These are phyloP conservation scores for Hypselothyrea guttata DNA, from an alignment of 2,888 invertebrate species.

Conservation along the genomic window DNA sequence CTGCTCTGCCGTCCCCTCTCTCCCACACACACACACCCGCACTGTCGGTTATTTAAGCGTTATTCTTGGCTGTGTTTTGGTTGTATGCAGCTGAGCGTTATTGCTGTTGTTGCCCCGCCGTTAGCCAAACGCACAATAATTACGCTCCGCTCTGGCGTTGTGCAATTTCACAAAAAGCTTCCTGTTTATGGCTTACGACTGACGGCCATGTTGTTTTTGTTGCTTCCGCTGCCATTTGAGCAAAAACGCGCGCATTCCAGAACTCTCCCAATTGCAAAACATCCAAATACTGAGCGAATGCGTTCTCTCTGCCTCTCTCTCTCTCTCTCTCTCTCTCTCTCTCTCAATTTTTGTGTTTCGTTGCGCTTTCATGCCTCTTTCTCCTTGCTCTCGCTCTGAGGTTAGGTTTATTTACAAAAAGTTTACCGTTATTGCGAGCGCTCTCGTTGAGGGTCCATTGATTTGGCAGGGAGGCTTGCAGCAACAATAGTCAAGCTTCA, in stretches of 20 bases:
- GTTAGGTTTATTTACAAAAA: constrained; percentile 75
- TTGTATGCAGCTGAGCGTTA: constrained; percentile 50
- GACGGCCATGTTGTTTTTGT: constrained; percentile 18
- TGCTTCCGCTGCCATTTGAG: constrained; percentile 23
- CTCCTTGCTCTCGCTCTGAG: constrained; percentile 6
- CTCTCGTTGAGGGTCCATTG: constrained; percentile 8
- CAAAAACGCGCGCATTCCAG: constrained; percentile 73
- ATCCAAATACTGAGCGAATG: constrained; percentile 10
- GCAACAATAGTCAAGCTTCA: too few relatives aligned
- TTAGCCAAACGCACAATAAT: constrained; percentile 70
- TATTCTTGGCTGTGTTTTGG: constrained; percentile 58
- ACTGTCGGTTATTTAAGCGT: constrained; percentile 30
- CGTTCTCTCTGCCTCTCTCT: constrained; percentile 19
- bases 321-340: constrained; percentile 13
- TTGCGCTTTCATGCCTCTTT: constrained; percentile 20
- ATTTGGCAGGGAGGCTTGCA: not conserved
- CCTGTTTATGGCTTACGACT: constrained; percentile 52
- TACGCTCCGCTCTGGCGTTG: constrained; percentile 45
- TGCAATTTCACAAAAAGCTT: constrained; percentile 71
- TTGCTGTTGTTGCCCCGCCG: constrained; percentile 65
- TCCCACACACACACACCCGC: constrained; percentile 7
- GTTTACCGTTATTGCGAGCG: constrained; percentile 53
- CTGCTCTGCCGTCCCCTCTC: constrained; percentile 17
- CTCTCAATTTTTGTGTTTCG: constrained; percentile 3
- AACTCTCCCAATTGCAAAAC: constrained; percentile 61